Base-by-base conservation (phyloP, 1,140 invertebrate genomes). In the Brachionus asplanchnoidis region DNA sequence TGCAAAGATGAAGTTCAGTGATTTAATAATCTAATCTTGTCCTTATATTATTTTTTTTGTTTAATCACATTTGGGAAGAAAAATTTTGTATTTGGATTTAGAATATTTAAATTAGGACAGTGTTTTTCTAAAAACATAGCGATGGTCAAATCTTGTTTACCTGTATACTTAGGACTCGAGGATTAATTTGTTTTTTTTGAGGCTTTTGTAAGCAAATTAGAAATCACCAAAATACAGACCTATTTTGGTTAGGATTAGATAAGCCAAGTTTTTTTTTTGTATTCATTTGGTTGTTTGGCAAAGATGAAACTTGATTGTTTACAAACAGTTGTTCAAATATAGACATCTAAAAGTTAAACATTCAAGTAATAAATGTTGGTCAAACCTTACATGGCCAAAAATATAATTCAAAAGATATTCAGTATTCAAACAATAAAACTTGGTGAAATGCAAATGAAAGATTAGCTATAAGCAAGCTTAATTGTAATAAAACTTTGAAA, bases 241-340 rank as follows among this genome's bases (percentile, higher is more conserved):
- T 68, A 40, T 32, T 68, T 68, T 68, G 66, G 66, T 68, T 12
- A 68, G 66, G 66, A 68, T 68, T 68, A 68, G 66, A 28, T 68
- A 68, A 68, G 66, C 11, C 11, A 6, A 68, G 20, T 20, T 60
- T 20, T 23, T n/a, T n/a, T n/a, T n/a, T 53, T 17, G 2, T 17
- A n/a, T 53, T 14, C n/a, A n/a, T 53, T 53, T 53, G 17, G 14
- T 53, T 53, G 46, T 53, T 53, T 14, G 46, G 46, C 12, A 53
- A 53, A 53, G 46, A 14, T 14, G 17, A 53, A 53, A 53, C 46
- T 53, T 53, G 53, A 60, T 60, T 60, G 20, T 60, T 60, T 60
- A 9, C 8, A 60, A 9, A 8, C 20, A 17, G 6, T 60, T 60
- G 53, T 60, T 60, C 53, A 60, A 60, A 60, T 60, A 60, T 60